Conservation (phyloP, 2,888 invertebrate genomes). For the Arenicola marina region DNA sequence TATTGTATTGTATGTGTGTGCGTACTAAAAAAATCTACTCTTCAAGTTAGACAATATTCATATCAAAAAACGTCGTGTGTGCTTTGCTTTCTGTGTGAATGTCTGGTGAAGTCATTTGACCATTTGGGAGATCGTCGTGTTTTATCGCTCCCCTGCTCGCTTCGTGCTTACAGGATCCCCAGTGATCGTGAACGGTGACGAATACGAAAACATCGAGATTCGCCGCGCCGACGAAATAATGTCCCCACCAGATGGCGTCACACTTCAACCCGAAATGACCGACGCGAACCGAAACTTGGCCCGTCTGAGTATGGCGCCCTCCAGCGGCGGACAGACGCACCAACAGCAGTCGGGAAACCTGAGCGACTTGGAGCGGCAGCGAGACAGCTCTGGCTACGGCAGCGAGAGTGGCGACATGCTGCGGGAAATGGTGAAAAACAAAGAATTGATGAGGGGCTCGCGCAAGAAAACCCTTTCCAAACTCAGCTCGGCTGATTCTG, state of each 20-base stretch:
- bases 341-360: neutral
- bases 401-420: slow-evolving; percentile 82
- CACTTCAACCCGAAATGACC: slow-evolving; percentile 4
- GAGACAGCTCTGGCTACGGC: slow-evolving; percentile 35
- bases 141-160: too few species aligned
- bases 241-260: neutral
- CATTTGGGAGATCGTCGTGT: too few species aligned
- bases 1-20: too few species aligned
- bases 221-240: slow-evolving; percentile 7
- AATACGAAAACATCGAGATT: slow-evolving; percentile 58
- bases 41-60: too few species aligned
- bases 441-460: slow-evolving; percentile 79
- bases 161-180: too few species aligned
- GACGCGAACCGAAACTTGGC: slow-evolving; percentile 13
- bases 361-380: slow-evolving; percentile 19
- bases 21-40: too few species aligned
- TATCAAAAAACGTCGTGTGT: too few species aligned
- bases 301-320: slow-evolving; percentile 5
- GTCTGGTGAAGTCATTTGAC: too few species aligned
- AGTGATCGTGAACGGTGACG: slow-evolving; percentile 59
- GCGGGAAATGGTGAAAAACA: slow-evolving; percentile 90
- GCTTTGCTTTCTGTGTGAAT: too few species aligned
- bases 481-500: slow-evolving; percentile 86
- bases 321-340: neutral
- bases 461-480: slow-evolving; percentile 61